Evolutionary conservation across 2,797 vertebrate species (phyloP).

Genomic region (Myotis planiceps): DNA sequence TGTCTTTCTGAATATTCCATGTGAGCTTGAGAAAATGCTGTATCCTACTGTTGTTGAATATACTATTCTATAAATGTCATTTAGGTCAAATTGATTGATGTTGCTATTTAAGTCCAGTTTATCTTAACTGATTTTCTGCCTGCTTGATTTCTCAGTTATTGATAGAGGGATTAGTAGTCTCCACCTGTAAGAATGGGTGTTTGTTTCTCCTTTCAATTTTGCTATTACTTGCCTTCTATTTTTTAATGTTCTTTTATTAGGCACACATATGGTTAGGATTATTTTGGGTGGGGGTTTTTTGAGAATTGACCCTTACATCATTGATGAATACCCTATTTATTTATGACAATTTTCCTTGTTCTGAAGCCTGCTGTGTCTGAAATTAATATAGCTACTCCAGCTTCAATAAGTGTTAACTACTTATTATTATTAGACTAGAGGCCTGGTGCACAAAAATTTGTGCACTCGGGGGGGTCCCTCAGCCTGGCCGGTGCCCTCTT

Average conservation of each 20-base stretch:
- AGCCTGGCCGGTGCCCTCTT: too few species aligned
- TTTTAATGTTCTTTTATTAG: background rate
- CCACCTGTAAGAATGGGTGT: background rate
- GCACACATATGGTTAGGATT: background rate
- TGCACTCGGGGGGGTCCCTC: too few species aligned
- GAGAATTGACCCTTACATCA: background rate
- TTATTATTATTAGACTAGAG: background rate
- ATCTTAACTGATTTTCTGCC: conserved; percentile 39
- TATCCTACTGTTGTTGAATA: background rate
- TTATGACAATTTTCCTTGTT: background rate
- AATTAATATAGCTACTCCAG: background rate
- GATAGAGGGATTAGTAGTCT: background rate
- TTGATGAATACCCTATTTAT: background rate
- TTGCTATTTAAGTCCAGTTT: conserved; percentile 1
- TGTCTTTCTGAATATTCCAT: background rate
- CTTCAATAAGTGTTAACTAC: background rate
- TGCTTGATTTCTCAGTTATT: conserved; percentile 55
- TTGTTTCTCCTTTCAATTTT: background rate
- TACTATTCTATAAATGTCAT: conserved; percentile 39
- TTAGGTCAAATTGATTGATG: conserved; percentile 57
- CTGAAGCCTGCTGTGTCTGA: background rate
- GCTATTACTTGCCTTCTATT: background rate
- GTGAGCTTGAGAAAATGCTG: background rate
- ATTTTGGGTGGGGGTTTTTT: background rate
- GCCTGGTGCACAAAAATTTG: too few species aligned